Percentiles rank a stretch among this genome's conserved stretches.
Evolutionary conservation across 2,888 invertebrate species (phyloP).

Genomic region (Drosophila siamana): DNA sequence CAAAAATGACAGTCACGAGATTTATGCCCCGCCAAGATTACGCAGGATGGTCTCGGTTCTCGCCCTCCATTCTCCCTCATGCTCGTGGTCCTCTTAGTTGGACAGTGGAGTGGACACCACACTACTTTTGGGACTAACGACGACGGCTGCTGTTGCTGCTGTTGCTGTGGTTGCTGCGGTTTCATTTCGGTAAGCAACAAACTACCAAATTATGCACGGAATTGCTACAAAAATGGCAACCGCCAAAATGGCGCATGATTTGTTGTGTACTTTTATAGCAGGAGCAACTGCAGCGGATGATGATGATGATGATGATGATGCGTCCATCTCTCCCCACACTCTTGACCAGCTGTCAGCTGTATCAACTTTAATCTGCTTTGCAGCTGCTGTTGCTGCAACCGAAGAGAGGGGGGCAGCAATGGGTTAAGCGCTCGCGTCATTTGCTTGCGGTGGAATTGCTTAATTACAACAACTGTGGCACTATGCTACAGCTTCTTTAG

Average conservation of each 20-base stretch:
- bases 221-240: constrained; percentile 61
- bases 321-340: neutral
- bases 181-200: constrained; percentile 48
- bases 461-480: constrained; percentile 63
- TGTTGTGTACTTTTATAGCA: constrained; percentile 75
- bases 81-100: neutral
- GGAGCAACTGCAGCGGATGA: constrained; percentile 6
- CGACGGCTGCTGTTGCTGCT: constrained; percentile 47
- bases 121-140: constrained; percentile 17
- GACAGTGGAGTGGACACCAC: neutral
- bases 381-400: neutral
- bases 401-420: neutral
- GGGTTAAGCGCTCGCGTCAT: constrained; percentile 34
- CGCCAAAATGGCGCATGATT: constrained; percentile 80
- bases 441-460: constrained; percentile 67
- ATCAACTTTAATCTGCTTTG: constrained; percentile 24
- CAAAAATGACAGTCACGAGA: constrained; percentile 83
- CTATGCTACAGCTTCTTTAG: constrained; percentile 27
- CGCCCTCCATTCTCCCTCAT: neutral
- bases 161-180: constrained; percentile 30
- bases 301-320: neutral
- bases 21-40: constrained; percentile 82
- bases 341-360: constrained; percentile 20
- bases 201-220: constrained; percentile 74
- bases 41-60: constrained; percentile 54